These are phyloP conservation scores for Campoplex nolae DNA, from an alignment of 2,888 invertebrate genomes.

Conservation along the genomic window DNA sequence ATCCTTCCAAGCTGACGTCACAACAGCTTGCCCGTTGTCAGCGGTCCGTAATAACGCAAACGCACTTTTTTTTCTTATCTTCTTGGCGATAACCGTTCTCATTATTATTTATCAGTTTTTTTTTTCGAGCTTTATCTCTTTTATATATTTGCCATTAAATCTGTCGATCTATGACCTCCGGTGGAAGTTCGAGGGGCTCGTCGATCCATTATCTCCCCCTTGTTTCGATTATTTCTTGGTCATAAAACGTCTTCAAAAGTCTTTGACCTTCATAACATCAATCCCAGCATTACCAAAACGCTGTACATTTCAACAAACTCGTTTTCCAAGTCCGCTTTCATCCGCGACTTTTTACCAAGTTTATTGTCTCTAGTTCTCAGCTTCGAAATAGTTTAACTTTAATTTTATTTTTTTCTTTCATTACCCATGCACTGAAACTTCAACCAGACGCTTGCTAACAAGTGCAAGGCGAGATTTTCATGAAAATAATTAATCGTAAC, in stretches of 20 bases:
- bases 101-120: not conserved
- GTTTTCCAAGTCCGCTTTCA: not conserved
- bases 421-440: too few relatives aligned
- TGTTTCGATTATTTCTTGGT: not conserved
- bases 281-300: not conserved
- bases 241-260: not conserved
- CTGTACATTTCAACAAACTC: not conserved
- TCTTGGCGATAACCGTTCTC: not conserved
- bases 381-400: not conserved
- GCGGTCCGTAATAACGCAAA: not conserved
- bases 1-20: slow-evolving; percentile 75
- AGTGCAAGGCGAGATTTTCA: too few relatives aligned
- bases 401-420: too few relatives aligned
- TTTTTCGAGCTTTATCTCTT: slow-evolving; percentile 24
- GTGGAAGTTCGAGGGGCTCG: slow-evolving; percentile 16
- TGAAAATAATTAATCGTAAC: too few relatives aligned
- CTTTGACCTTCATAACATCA: not conserved
- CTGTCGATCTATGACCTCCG: slow-evolving; percentile 20
- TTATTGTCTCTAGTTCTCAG: not conserved
- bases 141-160: slow-evolving; percentile 19
- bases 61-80: not conserved
- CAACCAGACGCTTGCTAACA: too few relatives aligned
- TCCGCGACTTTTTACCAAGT: not conserved
- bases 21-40: slow-evolving; percentile 21
- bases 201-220: not conserved